Evolutionary conservation across 2,797 vertebrate genomes (phyloP).

Genomic region (Hypotaenidia okinawae): DNA sequence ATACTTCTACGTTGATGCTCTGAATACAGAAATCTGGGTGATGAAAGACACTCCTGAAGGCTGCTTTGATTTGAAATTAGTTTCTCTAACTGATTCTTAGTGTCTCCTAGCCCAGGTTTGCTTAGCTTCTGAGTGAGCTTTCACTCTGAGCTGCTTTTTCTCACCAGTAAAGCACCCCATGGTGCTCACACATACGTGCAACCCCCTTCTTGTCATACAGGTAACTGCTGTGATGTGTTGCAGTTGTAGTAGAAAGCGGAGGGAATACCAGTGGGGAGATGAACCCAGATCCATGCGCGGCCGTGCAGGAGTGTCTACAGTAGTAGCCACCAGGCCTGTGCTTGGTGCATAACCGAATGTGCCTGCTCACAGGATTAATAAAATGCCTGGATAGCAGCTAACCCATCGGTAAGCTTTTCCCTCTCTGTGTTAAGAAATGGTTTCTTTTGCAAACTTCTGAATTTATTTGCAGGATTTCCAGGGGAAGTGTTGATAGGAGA

Average conservation of each 20-base stretch:
- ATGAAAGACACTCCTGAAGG: not conserved
- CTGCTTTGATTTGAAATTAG: not conserved
- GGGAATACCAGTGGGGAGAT: not conserved
- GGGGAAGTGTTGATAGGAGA: not conserved
- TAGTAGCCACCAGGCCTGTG: too few species aligned
- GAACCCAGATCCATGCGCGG: not conserved
- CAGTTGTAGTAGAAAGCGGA: not conserved
- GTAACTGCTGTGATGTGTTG: not conserved
- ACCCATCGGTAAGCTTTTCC: not conserved
- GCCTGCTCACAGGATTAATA: accelerated
- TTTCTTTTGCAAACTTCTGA: not conserved
- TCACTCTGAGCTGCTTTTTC: not conserved
- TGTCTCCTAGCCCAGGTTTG: not conserved
- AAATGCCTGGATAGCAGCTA: not conserved
- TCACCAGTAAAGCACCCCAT: not conserved
- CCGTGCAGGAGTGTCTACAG: accelerated
- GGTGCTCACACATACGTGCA: not conserved
- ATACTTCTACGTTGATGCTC: not conserved
- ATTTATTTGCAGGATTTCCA: not conserved
- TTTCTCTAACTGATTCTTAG: not conserved
- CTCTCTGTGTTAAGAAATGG: not conserved
- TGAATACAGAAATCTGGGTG: not conserved
- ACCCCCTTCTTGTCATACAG: not conserved
- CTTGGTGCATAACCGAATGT: accelerated
- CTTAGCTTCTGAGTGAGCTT: not conserved